A percentile compares a stretch with the other conserved stretches of the same genome.
These are phyloP conservation scores for Lepas anatifera DNA, from an alignment of 2,888 invertebrate species.

Conservation along the genomic window DNA sequence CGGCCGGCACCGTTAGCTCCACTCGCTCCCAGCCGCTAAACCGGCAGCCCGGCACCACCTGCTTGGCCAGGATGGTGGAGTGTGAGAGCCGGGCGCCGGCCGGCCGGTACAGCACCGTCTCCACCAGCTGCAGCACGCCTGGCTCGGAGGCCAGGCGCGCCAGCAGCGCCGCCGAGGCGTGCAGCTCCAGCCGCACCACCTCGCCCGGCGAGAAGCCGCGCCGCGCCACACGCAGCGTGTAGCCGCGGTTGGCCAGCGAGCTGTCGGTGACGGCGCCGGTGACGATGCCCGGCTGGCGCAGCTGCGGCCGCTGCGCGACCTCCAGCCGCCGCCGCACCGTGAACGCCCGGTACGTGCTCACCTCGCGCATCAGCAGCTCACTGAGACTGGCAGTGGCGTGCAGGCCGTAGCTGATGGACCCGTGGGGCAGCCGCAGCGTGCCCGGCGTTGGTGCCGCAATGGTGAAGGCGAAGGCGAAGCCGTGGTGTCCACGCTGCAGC, in stretches of 20 bases:
- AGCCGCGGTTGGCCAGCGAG: neutral
- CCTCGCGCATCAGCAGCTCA: neutral
- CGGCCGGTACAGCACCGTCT: neutral
- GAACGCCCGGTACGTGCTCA: neutral
- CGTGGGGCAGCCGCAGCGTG: neutral
- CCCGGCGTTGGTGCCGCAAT: neutral
- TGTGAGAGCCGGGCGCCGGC: neutral
- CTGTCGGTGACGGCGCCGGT: neutral
- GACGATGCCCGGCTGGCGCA: neutral
- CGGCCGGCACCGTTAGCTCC: slow-evolving; percentile 24
- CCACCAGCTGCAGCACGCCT: neutral
- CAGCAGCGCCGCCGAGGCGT: slow-evolving; percentile 5
- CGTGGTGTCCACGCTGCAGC: neutral
- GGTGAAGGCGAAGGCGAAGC: neutral
- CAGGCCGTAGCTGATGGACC: neutral
- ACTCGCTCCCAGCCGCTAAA: slow-evolving; percentile 42
- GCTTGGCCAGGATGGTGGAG: neutral
- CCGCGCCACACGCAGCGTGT: slow-evolving; percentile 1
- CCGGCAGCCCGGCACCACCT: slow-evolving; percentile 1
- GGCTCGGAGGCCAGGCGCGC: neutral
- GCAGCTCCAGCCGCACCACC: neutral
- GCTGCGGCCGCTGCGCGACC: neutral
- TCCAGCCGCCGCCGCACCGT: neutral
- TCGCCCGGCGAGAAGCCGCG: neutral
- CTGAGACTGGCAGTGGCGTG: neutral